Evolutionary conservation across 2,113 vertebrate genomes (phyloP).

Genomic region (Phodopus roborovskii): DNA sequence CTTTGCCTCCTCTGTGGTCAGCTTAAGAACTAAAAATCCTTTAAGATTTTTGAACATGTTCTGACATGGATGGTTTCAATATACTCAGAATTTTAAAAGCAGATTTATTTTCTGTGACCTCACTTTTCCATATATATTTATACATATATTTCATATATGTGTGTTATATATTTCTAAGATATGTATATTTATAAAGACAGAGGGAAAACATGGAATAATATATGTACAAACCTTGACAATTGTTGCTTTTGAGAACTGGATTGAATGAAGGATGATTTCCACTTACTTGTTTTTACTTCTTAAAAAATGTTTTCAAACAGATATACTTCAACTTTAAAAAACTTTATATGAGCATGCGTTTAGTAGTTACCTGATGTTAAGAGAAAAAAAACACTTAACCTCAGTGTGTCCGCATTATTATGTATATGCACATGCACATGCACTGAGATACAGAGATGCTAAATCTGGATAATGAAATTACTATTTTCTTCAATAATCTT

Average conservation of each 20-base stretch:
- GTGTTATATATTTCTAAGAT: neutral
- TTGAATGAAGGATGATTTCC: neutral
- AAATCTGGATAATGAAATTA: neutral
- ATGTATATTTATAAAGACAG: neutral
- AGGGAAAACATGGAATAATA: neutral
- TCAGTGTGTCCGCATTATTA: neutral
- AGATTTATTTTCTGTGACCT: slow-evolving; percentile 36
- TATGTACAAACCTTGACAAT: neutral
- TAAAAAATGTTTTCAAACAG: neutral
- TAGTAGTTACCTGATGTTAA: neutral
- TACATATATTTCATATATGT: neutral
- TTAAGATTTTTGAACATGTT: neutral
- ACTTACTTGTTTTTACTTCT: neutral
- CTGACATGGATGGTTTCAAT: slow-evolving; percentile 5
- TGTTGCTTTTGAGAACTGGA: neutral
- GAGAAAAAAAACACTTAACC: neutral
- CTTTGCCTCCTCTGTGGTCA: neutral
- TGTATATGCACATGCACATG: neutral
- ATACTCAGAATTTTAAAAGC: neutral
- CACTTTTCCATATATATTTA: neutral
- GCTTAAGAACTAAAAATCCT: slow-evolving; percentile 37
- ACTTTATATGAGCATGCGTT: neutral
- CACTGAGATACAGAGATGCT: neutral
- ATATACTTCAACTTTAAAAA: neutral
- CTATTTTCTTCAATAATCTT: neutral